Base-by-base conservation (phyloP, 1,140 invertebrate genomes). In the Holotrichia oblita region DNA sequence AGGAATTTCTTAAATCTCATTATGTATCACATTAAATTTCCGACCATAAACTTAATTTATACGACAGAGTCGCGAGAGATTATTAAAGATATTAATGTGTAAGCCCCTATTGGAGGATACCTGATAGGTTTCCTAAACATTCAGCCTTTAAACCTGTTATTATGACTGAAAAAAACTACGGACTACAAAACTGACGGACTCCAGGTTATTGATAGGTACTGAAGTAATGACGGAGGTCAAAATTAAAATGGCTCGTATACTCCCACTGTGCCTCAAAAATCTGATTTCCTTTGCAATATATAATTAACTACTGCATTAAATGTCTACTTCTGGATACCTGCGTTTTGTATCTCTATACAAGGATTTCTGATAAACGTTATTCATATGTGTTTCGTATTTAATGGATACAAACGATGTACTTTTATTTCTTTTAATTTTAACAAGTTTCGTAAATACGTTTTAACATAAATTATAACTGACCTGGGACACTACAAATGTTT, bases 1-100 rank as follows among this genome's bases (percentile, higher is more conserved):
- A 82, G 79, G 82, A 83, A 83, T 83, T 83, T 81, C 80, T 81
- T 76, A 83, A 82, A 83, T 83, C 82, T 83, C 83, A 83, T 83
- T 83, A 83, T 83, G 80, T 81, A 82, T 82, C 80, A 81, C 82
- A 83, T 83, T 83, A 83, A 83, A 83, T 83, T 83, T 83, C 82
- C 80, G 81, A 78, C 82, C 83, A 80, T 83, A 83, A 83, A 83
- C 79, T 81, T 83, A 83, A 83, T 83, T 83, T 83, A 83, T 83
- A 83, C 81, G 80, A 59, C 79, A 75, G 40, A 77, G 74, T 80
- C 64, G 81, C 81, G 79, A 76, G 80, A 81, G 81, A 83, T 83
- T 83, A 83, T 83, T 82, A 81, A 83, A 83, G 83, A 82, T 83
- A 83, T 83, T 83, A 83, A 73, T 55, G 78, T 48, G 77, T 77